phyloP scores from a whole-genome alignment of 2,888 invertebrate species.

The Calameuta idolon region DNA sequence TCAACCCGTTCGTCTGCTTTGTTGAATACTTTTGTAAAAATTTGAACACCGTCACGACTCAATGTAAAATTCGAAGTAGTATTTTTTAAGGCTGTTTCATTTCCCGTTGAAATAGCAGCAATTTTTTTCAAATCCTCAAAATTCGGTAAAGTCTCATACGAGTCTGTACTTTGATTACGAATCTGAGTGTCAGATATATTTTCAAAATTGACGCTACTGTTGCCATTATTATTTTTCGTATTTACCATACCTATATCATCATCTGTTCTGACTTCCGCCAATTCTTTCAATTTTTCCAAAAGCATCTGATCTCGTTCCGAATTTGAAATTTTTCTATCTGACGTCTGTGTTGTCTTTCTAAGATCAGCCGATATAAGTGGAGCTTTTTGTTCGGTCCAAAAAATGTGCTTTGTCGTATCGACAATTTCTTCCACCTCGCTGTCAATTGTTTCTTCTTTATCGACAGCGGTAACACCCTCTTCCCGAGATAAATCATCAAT shows the following conservation, averaged over 20 bases:
- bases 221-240: slow-evolving; percentile 18
- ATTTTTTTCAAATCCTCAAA: slow-evolving; percentile 57
- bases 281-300: slow-evolving; percentile 50
- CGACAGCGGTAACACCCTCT: not conserved
- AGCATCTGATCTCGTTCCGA: slow-evolving; percentile 44
- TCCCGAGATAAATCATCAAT: not conserved
- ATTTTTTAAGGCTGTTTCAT: slow-evolving; percentile 38
- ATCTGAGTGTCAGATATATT: not conserved
- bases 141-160: slow-evolving; percentile 27
- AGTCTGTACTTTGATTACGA: not conserved
- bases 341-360: slow-evolving; percentile 38
- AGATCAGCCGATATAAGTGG: slow-evolving; percentile 20
- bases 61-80: slow-evolving; percentile 68
- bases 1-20: slow-evolving; percentile 64
- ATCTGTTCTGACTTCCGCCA: slow-evolving; percentile 49
- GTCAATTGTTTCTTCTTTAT: not conserved
- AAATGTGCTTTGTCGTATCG: not conserved
- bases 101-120: slow-evolving; percentile 53
- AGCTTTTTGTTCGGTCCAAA: slow-evolving; percentile 27
- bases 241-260: slow-evolving; percentile 30
- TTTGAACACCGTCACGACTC: slow-evolving; percentile 76
- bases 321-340: slow-evolving; percentile 52
- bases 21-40: slow-evolving; percentile 75
- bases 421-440: not conserved
- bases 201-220: not conserved